Base-by-base conservation (phyloP, 1,140 invertebrate species). In the Aleiodes sp. region DNA sequence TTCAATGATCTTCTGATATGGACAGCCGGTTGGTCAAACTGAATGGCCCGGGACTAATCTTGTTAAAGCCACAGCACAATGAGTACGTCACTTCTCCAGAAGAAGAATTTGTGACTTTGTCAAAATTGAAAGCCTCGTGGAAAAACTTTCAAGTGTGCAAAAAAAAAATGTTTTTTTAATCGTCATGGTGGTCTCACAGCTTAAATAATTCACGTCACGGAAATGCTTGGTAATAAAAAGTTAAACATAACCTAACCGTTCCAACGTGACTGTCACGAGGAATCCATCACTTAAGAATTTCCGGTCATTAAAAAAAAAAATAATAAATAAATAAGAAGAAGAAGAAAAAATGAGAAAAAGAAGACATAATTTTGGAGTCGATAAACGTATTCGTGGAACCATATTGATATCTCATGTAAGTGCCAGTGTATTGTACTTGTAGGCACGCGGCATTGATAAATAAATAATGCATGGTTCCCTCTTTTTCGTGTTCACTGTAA, bases 201-300 rank as follows among this genome's bases (percentile, higher is more conserved):
- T 4, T 28, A 29, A 73, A 79, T 77, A 82, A 84, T 84, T 84
- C 82, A 70, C 74, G 76, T 83, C 82, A 77, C 81, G 82, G 71
- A 72, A 80, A 10, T 65, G 68, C 69, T 68, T 67, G 73, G 71
- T 75, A 73, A 76, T 80, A 80, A 81, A 81, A 79, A 73, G 41
- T 76, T 82, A 80, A 82, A 80, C 82, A 78, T 75, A 52, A 80
- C 73, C 75, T 80, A 81, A 83, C 73, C 74, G 76, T 75, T 75
- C 67, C 72, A 78, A 81, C 80, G 78, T 82, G 76, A 78, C 78
- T 73, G 72, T 73, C 78, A 71, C 64, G 74, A 52, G 46, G 21
- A 52, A 79, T 80, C 75, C 72, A 73, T 52, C 65, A 37, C 66
- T 70, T 72, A 65, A 75, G 70, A 62, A 65, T 61, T 65, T 65